Conservation (phyloP, 1,140 invertebrate species). For the Coenobita brevimanus region DNA sequence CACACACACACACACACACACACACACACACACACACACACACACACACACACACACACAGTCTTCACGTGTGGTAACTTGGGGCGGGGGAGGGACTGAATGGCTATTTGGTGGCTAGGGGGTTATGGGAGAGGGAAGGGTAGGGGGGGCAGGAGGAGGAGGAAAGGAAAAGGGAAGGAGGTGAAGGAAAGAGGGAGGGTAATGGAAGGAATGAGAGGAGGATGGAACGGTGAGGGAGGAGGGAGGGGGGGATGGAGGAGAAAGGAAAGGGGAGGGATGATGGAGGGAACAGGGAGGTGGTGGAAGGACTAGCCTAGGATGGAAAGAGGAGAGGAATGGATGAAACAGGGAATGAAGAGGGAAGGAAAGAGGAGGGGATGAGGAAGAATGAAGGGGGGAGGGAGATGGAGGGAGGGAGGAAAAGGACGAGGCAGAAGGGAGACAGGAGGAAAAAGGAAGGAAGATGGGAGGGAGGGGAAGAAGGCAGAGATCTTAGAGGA, state of each 20-base stretch:
- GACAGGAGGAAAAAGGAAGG: too few species aligned
- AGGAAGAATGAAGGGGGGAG: too few species aligned
- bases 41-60: not conserved
- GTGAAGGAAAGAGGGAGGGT: not conserved
- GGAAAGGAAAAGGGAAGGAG: not conserved
- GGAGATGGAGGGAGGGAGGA: too few species aligned
- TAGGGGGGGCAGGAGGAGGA: not conserved
- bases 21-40: not conserved
- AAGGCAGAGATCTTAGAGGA: not conserved
- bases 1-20: not conserved
- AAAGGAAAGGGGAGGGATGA: not conserved
- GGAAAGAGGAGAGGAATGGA: too few species aligned
- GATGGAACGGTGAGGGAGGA: not conserved
- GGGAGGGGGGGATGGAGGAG: not conserved
- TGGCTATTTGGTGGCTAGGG: not conserved
- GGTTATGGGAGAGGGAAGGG: not conserved
- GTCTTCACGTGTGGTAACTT: not conserved
- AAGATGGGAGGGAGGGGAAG: not conserved
- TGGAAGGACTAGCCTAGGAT: not conserved
- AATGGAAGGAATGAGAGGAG: not conserved
- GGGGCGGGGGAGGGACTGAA: not conserved
- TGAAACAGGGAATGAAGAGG: too few species aligned
- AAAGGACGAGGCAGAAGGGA: too few species aligned
- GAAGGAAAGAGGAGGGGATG: too few species aligned
- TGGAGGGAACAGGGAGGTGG: not conserved